Percentiles rank a stretch among this genome's conserved stretches.
These are phyloP conservation scores for Tricholaema leucomelas DNA, from an alignment of 2,113 vertebrate species.

Conservation along the genomic window DNA sequence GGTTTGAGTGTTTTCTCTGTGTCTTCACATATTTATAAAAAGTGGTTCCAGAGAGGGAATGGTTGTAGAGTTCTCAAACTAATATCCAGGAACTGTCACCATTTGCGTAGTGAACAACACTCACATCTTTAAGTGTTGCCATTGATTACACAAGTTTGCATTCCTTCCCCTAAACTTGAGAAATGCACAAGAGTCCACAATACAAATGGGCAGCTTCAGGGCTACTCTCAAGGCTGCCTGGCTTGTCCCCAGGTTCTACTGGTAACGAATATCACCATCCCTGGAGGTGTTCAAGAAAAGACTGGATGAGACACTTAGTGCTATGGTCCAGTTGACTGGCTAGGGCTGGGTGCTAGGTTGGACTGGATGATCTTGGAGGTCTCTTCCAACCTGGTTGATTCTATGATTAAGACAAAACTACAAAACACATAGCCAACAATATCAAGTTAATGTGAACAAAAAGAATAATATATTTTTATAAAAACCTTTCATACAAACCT, in stretches of 20 bases:
- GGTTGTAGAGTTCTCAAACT: neutral
- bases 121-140: neutral
- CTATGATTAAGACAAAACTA: neutral
- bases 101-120: neutral
- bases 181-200: neutral
- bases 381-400: no score
- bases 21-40: neutral
- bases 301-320: no score
- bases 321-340: no score
- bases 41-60: neutral
- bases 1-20: neutral
- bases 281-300: no score
- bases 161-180: neutral
- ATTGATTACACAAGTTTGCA: neutral
- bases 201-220: neutral
- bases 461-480: neutral
- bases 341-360: no score
- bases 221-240: neutral
- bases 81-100: neutral
- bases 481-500: conserved; percentile 75
- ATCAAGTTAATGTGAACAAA: neutral
- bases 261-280: neutral
- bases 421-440: neutral
- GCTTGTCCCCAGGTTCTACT: neutral
- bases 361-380: no score